These are phyloP conservation scores for Cylindroiulus punctatus DNA, from an alignment of 2,888 invertebrate genomes.

Conservation along the genomic window DNA sequence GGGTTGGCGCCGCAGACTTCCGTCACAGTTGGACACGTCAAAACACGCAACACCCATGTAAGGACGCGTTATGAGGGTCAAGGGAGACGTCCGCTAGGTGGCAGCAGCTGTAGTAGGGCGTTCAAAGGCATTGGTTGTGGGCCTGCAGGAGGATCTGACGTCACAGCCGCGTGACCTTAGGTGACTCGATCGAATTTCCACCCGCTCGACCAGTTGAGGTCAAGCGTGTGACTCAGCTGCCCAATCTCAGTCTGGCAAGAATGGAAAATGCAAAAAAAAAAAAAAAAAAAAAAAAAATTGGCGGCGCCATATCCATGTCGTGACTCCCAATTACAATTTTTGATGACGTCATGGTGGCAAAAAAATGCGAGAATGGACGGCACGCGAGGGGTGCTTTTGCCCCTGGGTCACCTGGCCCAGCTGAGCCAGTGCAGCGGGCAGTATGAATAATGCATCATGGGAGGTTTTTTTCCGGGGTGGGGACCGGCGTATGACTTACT, in stretches of 20 bases:
- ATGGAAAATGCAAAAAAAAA: neutral
- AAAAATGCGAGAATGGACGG: neutral
- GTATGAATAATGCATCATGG: slow-evolving; percentile 18
- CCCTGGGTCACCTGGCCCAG: neutral
- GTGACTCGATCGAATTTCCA: slow-evolving; percentile 8
- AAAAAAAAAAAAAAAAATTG: neutral
- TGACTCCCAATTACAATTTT: neutral
- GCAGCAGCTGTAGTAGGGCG: neutral
- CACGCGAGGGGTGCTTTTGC: slow-evolving; percentile 18
- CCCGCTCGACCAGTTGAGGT: neutral
- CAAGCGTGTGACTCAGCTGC: slow-evolving; percentile 9
- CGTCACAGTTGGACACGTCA: too few relatives aligned
- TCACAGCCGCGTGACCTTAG: neutral
- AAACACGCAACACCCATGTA: too few relatives aligned
- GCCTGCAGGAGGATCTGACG: neutral
- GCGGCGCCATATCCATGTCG: slow-evolving; percentile 18
- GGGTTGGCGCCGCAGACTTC: neutral
- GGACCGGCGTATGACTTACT: neutral
- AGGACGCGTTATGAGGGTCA: neutral
- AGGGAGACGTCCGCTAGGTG: neutral
- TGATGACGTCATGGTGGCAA: neutral
- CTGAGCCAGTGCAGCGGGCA: neutral
- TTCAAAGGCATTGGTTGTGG: neutral
- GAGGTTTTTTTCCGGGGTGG: slow-evolving; percentile 16
- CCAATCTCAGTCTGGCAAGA: too few relatives aligned